Conservation (phyloP, 2,797 vertebrate species). For the Typhlichthys subterraneus region DNA sequence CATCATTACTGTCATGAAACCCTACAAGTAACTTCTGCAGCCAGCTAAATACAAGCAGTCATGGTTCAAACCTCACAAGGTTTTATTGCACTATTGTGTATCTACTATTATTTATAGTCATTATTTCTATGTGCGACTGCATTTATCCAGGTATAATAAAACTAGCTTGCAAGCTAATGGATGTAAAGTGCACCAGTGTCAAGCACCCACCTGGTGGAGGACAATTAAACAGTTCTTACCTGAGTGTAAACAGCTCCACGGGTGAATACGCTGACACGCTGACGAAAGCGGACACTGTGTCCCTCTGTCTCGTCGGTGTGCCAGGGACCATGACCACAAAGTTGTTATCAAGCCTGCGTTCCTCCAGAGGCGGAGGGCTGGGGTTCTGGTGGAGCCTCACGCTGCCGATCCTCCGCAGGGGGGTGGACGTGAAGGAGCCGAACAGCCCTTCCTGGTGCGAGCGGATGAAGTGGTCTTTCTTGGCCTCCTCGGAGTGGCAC, state of each 20-base stretch:
- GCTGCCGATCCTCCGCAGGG: constrained; percentile 84
- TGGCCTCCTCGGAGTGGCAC: constrained; percentile 79
- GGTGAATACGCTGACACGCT: constrained; percentile 82
- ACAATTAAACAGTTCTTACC: constrained; percentile 74
- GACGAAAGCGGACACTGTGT: constrained; percentile 85
- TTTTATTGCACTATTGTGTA: too few relatives aligned
- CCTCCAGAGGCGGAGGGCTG: constrained; percentile 76
- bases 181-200: too few relatives aligned
- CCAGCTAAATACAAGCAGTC: too few relatives aligned
- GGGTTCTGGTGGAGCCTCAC: constrained; percentile 81
- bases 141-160: too few relatives aligned
- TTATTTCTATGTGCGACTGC: too few relatives aligned
- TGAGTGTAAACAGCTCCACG: constrained; percentile 90
- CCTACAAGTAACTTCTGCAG: too few relatives aligned
- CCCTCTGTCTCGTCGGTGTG: constrained; percentile 85
- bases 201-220: not conserved
- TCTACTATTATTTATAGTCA: too few relatives aligned
- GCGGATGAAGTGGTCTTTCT: constrained; percentile 83
- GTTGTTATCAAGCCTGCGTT: constrained; percentile 86
- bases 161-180: too few relatives aligned
- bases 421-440: constrained; percentile 75
- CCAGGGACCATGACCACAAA: constrained; percentile 87
- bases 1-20: too few relatives aligned
- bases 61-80: too few relatives aligned
- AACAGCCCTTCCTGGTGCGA: constrained; percentile 83